A percentile compares a stretch with the other conserved stretches of the same genome.
phyloP scores from a whole-genome alignment of 1,140 invertebrate species.

The Radopholus similis region DNA sequence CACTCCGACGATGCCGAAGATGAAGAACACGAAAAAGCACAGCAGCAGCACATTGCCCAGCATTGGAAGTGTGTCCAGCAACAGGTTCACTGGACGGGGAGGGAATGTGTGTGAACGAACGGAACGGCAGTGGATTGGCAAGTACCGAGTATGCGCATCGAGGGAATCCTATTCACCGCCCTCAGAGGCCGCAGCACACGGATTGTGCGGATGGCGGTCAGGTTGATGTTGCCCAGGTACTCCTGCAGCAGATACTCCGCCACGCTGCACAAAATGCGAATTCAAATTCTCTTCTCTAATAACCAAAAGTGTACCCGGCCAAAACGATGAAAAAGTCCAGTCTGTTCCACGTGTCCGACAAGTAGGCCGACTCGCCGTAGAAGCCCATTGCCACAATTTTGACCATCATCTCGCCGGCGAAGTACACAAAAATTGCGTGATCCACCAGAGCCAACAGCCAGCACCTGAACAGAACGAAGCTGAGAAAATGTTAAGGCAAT shows the following conservation, averaged over 20 bases:
- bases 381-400: conserved; percentile 99
- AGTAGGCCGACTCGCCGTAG: conserved; percentile 84
- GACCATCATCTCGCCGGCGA: conserved; percentile 65
- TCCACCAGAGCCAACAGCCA: conserved; percentile 89
- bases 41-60: conserved; percentile 88
- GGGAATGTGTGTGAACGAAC: neutral
- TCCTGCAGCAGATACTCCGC: conserved; percentile 86
- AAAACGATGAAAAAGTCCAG: conserved; percentile 96
- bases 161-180: conserved; percentile 98
- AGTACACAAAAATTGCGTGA: conserved; percentile 84
- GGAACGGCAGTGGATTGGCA: neutral
- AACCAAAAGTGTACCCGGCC: conserved; percentile 73
- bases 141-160: conserved; percentile 70
- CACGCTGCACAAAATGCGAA: conserved; percentile 68
- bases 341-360: conserved; percentile 91
- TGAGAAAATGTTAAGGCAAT: no score
- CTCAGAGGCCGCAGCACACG: conserved; percentile 87
- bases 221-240: conserved; percentile 85
- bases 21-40: conserved; percentile 99
- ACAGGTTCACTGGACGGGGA: conserved; percentile 64
- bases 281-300: neutral
- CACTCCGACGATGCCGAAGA: conserved; percentile 98
- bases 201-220: conserved; percentile 94
- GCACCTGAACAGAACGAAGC: no score
- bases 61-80: conserved; percentile 98